Conservation (phyloP, 2,113 vertebrate genomes). For the Balaeniceps rex region DNA sequence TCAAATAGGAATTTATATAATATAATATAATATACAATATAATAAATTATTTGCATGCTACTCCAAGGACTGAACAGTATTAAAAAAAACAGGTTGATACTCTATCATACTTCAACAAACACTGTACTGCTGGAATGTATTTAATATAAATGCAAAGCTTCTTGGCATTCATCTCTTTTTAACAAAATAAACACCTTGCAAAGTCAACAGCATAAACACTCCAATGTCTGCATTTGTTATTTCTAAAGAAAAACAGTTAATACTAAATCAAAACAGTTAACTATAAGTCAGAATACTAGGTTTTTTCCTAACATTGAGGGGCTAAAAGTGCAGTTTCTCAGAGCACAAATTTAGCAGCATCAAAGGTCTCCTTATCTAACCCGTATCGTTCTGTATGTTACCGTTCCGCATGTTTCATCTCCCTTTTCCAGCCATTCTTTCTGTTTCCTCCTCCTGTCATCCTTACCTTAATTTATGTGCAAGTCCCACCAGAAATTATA, state of each 20-base stretch:
- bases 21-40: neutral
- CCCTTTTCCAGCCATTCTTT: neutral
- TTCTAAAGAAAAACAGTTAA: neutral
- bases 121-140: neutral
- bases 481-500: neutral
- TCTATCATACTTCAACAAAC: neutral
- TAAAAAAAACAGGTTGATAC: neutral
- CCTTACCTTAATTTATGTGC: neutral
- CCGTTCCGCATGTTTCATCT: neutral
- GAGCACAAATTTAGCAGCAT: neutral
- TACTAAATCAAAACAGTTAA: neutral
- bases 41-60: neutral
- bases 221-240: neutral
- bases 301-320: neutral
- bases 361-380: neutral
- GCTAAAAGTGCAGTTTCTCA: neutral
- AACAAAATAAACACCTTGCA: neutral
- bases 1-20: neutral
- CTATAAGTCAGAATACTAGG: neutral
- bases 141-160: neutral
- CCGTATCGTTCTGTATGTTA: accelerated
- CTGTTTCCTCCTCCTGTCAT: neutral
- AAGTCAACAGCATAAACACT: neutral
- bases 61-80: neutral
- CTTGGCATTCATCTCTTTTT: neutral